Evolutionary conservation across 2,888 invertebrate genomes (phyloP).

Genomic region (Eristalis tenax): DNA sequence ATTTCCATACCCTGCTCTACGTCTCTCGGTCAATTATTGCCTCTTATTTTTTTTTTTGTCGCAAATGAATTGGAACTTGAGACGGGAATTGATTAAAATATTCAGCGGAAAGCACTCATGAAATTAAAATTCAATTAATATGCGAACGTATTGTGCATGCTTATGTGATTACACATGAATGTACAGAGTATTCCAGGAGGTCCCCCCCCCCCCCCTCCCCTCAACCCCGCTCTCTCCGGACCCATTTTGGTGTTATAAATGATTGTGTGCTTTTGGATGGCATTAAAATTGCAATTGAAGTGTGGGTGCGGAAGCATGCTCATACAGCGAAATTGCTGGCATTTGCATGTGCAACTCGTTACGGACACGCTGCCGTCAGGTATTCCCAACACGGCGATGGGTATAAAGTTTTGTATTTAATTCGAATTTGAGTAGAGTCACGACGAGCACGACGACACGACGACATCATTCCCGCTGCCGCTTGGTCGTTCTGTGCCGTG

Average conservation of each 20-base stretch:
- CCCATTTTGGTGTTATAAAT: neutral
- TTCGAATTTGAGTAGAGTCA: neutral
- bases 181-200: neutral
- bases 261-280: neutral
- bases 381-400: neutral
- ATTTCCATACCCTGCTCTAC: constrained; percentile 24
- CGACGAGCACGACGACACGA: neutral
- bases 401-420: neutral
- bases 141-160: constrained; percentile 1
- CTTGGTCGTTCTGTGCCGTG: neutral
- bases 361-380: neutral
- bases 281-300: neutral
- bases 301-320: neutral
- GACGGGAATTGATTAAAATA: constrained; percentile 57
- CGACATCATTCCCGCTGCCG: neutral
- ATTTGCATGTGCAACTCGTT: neutral
- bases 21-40: neutral
- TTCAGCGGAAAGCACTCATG: constrained; percentile 32
- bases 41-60: neutral
- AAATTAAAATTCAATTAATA: constrained; percentile 64
- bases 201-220: too few species aligned
- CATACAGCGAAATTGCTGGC: neutral
- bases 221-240: too few species aligned
- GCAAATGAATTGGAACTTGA: constrained; percentile 66
- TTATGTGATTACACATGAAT: neutral